Percentiles rank a stretch among this genome's conserved stretches.
Conservation (phyloP, 2,113 vertebrate species). For the Mirounga angustirostris region DNA sequence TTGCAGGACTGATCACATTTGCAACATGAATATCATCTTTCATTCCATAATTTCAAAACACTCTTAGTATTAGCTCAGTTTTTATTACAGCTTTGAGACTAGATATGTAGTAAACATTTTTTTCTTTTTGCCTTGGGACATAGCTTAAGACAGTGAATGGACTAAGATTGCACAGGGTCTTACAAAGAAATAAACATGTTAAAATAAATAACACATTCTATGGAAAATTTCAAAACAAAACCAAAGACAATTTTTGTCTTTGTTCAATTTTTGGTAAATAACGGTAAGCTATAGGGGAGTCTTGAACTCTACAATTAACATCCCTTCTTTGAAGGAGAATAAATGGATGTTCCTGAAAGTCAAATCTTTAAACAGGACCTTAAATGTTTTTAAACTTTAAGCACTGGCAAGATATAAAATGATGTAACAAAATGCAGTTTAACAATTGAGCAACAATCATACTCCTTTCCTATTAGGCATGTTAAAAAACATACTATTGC, state of each 20-base stretch:
- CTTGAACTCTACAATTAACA: constrained; percentile 14
- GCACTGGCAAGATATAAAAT: background rate
- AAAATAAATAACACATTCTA: no score
- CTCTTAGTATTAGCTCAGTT: background rate
- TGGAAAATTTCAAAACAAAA: no score
- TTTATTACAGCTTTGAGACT: background rate
- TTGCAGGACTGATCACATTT: background rate
- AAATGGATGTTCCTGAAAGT: background rate
- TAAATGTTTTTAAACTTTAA: background rate
- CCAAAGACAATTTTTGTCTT: no score
- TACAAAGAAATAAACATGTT: background rate
- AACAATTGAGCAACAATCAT: background rate
- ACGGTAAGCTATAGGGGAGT: background rate
- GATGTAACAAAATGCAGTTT: background rate
- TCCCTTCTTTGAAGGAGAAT: constrained; percentile 6
- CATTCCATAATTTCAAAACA: constrained; percentile 47
- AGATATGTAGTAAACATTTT: constrained; percentile 13
- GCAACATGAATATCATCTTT: constrained; percentile 1
- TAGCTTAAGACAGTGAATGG: constrained; percentile 36
- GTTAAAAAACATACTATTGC: background rate
- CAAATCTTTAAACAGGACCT: background rate
- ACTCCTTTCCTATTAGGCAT: background rate
- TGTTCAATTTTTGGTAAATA: no score
- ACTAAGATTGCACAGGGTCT: background rate
- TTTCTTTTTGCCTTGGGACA: background rate